Conservation (phyloP, 2,797 vertebrate species). For the Spinibarbus caldwelli region DNA sequence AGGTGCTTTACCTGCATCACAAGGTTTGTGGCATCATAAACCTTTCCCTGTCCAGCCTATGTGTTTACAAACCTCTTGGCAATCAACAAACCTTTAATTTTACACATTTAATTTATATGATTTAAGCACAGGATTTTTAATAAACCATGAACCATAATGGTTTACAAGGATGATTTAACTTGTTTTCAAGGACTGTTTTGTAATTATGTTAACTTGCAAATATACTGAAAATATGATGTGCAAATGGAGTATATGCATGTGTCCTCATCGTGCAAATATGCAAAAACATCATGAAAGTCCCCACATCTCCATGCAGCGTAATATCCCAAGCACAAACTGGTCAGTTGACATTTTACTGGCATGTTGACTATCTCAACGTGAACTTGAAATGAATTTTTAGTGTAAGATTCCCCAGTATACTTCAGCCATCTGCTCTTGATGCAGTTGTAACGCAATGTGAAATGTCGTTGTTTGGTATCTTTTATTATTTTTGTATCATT, state of each 20-base stretch:
- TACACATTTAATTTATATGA: background rate
- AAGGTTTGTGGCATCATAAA: background rate
- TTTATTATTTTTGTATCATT: background rate
- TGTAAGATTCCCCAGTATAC: background rate
- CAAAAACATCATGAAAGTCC: slow-evolving; percentile 35
- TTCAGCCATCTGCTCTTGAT: background rate
- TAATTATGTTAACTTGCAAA: background rate
- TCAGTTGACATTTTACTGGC: slow-evolving; percentile 28
- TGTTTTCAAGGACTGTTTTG: background rate
- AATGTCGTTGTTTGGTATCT: background rate
- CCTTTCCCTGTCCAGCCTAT: background rate
- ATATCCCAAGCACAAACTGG: slow-evolving; percentile 22
- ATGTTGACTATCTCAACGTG: background rate
- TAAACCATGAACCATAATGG: background rate
- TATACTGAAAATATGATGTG: background rate
- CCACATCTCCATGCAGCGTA: slow-evolving; percentile 11
- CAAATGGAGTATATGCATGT: background rate
- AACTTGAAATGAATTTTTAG: background rate
- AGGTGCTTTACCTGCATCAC: slow-evolving; percentile 10
- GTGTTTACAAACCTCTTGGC: background rate
- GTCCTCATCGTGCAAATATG: background rate
- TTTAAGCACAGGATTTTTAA: background rate
- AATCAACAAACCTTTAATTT: background rate
- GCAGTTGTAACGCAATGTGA: background rate
- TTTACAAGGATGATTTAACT: background rate